Percentiles rank a stretch among this genome's conserved stretches.
phyloP scores from a whole-genome alignment of 1,140 invertebrate genomes.

The Drosophila seguyi region DNA sequence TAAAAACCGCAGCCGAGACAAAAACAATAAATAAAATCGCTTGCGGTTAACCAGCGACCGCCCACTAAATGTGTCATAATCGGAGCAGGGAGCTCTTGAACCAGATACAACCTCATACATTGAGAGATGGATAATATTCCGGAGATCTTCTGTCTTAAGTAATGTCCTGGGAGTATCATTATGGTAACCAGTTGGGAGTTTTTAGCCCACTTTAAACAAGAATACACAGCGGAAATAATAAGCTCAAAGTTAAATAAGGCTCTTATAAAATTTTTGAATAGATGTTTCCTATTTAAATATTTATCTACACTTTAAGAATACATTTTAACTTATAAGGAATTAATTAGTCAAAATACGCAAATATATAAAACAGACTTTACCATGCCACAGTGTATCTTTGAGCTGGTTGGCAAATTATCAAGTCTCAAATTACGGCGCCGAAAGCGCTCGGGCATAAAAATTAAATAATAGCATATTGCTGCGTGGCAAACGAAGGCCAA shows the following conservation, averaged over 20 bases:
- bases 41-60: slow-evolving; percentile 25
- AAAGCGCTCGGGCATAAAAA: slow-evolving; percentile 72
- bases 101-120: slow-evolving; percentile 21
- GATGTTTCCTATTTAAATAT: neutral
- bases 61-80: slow-evolving; percentile 34
- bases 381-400: slow-evolving; percentile 28
- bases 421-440: slow-evolving; percentile 67
- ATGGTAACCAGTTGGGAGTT: neutral
- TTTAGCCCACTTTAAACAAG: neutral
- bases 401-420: slow-evolving; percentile 53
- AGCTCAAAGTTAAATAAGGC: neutral
- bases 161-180: slow-evolving; percentile 7
- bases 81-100: slow-evolving; percentile 25
- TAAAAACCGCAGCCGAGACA: slow-evolving; percentile 19
- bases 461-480: slow-evolving; percentile 71
- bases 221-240: slow-evolving; percentile 1
- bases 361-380: neutral
- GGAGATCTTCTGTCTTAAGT: slow-evolving; percentile 21
- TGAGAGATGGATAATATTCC: neutral
- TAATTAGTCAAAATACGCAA: neutral
- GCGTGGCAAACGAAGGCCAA: slow-evolving; percentile 11
- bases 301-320: neutral
- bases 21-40: slow-evolving; percentile 36
- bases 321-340: neutral
- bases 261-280: too few relatives aligned